These are phyloP conservation scores for Setophaga petechia DNA, from an alignment of 2,113 vertebrate species.

Conservation along the genomic window DNA sequence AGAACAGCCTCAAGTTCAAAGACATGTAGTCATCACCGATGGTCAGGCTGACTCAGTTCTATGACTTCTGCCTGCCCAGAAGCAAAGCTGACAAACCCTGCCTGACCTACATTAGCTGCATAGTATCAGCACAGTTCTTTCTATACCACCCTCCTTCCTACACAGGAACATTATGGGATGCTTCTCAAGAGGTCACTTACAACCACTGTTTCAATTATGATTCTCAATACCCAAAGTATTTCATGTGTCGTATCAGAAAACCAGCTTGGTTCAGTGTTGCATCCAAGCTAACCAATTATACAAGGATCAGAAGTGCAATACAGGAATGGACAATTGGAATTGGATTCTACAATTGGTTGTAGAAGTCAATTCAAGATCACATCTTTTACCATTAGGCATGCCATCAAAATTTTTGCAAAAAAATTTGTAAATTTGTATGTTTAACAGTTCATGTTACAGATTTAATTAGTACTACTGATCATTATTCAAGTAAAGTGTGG, in stretches of 20 bases:
- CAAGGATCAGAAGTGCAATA: neutral
- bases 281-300: neutral
- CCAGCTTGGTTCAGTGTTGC: neutral
- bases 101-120: neutral
- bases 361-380: neutral
- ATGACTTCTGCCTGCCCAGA: neutral
- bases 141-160: neutral
- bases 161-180: neutral
- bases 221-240: neutral
- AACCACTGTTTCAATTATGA: neutral
- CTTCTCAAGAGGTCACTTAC: neutral
- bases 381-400: neutral
- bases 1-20: neutral
- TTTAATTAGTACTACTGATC: neutral
- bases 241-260: neutral
- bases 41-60: neutral
- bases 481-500: neutral
- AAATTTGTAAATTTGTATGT: neutral
- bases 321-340: fast-evolving
- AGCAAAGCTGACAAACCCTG: neutral
- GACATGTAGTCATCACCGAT: fast-evolving
- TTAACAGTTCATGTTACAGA: neutral
- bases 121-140: neutral
- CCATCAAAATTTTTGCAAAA: neutral
- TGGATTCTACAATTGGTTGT: neutral